Evolutionary conservation across 2,888 invertebrate genomes (phyloP).

Genomic region (Tetranychus truncatus): DNA sequence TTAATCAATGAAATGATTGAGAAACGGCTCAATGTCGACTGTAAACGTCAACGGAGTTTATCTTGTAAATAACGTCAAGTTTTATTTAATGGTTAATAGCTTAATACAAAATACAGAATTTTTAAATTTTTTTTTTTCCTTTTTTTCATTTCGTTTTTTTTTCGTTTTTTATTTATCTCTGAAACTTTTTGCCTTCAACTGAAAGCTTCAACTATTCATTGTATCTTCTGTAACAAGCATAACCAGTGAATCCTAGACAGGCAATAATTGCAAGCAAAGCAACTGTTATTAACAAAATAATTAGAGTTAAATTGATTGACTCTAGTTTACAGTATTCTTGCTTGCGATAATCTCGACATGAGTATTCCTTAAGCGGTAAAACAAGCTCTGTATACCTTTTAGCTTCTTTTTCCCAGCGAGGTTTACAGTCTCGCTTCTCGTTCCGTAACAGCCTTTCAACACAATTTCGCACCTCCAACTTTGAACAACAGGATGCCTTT

Average conservation of each 20-base stretch:
- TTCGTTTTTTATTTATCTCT: too few relatives aligned
- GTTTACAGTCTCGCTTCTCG: neutral
- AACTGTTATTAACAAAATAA: neutral
- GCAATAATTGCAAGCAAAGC: neutral
- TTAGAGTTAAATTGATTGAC: neutral
- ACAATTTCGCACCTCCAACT: conserved; percentile 3
- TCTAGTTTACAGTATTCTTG: conserved; percentile 5
- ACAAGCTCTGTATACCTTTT: conserved; percentile 6
- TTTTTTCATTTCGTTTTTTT: too few relatives aligned
- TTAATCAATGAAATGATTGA: too few relatives aligned
- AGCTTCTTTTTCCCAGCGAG: conserved; percentile 2
- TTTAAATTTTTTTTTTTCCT: too few relatives aligned
- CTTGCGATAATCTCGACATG: conserved; percentile 9
- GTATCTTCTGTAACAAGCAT: conserved; percentile 9
- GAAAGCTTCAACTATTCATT: neutral
- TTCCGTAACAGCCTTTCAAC: neutral
- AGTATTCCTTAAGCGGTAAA: neutral
- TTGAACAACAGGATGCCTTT: conserved; percentile 2
- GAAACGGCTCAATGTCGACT: too few relatives aligned
- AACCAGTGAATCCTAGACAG: conserved; percentile 1
- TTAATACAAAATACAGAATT: too few relatives aligned
- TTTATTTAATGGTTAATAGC: too few relatives aligned
- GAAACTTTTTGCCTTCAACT: neutral
- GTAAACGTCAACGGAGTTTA: too few relatives aligned
- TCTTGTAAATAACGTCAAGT: too few relatives aligned